Evolutionary conservation across 1,140 invertebrate species (phyloP).

Genomic region (Zaprionus ghesquierei): DNA sequence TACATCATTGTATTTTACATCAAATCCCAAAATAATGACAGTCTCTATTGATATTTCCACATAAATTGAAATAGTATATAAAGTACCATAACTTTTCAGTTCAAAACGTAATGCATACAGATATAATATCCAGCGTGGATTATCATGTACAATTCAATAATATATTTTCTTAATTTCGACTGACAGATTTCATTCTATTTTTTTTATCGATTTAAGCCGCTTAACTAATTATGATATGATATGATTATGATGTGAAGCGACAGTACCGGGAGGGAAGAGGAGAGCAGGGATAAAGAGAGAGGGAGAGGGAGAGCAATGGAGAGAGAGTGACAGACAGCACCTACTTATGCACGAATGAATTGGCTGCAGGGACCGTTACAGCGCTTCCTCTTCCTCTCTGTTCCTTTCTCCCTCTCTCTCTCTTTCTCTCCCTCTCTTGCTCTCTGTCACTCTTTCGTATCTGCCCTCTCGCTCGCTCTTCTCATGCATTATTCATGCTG

Average conservation of each 20-base stretch:
- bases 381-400: neutral
- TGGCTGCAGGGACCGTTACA: neutral
- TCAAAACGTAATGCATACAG: neutral
- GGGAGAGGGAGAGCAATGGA: neutral
- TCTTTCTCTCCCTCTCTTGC: neutral
- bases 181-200: neutral
- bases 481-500: slow-evolving; percentile 63
- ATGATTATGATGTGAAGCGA: neutral
- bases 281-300: neutral
- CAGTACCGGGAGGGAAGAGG: neutral
- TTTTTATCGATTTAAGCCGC: neutral
- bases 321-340: neutral
- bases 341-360: neutral
- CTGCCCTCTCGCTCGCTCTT: neutral
- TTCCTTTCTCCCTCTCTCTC: neutral
- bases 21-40: neutral
- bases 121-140: neutral
- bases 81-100: neutral
- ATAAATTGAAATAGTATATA: no score
- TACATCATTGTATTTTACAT: neutral
- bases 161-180: neutral
- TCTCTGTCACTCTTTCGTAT: neutral
- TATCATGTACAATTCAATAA: neutral
- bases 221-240: slow-evolving; percentile 23
- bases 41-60: neutral